Base-by-base conservation (phyloP, 1,140 invertebrate species). In the Drosophila equinoxialis region DNA sequence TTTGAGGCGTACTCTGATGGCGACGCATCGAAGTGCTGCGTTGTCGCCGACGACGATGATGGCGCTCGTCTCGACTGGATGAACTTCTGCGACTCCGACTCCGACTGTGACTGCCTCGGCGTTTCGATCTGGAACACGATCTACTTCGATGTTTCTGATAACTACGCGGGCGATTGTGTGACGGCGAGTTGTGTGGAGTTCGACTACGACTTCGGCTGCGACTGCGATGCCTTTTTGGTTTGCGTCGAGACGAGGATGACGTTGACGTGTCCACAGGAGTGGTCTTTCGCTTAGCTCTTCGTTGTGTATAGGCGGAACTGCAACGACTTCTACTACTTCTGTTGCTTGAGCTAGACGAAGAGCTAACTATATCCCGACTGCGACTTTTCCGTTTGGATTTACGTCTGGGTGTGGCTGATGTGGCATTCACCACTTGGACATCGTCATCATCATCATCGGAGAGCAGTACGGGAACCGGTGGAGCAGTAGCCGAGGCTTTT, bases 361-460 rank as follows among this genome's bases (percentile, higher is more conserved):
- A 62, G 10, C 60, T 62, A 11, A 14, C 17, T 37, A 35, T 17
- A 37, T 35, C 33, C 7, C 23, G 60, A 64, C 67, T 74, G 6
- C 60, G 65, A 58, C 71, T 86, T 5, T 67, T 65, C 3, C 79
- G 71, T 10, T 23, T 61, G 35, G 39, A 39, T 13, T 64, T 79
- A 5, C 67, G 72, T 3, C 26, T 41, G 30, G 70, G 26, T n/a
- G 55, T 33, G 11, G 68, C 59, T 6, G 67, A 62, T 14, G 75
- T 37, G 13, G 78, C 63, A 14, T 78, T 45, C 14, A 90, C 71
- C 54, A 91, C 11, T 58, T 91, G 86, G 14, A 91, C 90, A 59
- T 91, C 90, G 13, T 91, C 90, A 41, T 91, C 90, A 68, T 91
- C 90, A 41, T 91, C 90, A 45, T 91, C 90, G 26, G 90, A 91